phyloP scores from a whole-genome alignment of 1,140 invertebrate species.

The Drosophila kepulauana region DNA sequence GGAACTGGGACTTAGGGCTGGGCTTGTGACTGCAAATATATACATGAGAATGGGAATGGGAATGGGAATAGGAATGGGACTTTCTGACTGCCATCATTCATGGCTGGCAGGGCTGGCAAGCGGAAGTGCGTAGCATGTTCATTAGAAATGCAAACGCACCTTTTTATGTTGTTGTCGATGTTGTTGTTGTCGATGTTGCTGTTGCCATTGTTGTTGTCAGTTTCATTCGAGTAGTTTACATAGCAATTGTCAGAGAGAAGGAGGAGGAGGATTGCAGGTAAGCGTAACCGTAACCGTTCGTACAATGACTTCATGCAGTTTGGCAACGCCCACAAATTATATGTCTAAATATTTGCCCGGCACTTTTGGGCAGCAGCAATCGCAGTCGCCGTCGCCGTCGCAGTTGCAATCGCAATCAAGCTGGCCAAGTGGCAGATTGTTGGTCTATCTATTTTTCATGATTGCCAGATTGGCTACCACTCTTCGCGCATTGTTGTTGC shows the following conservation, averaged over 20 bases:
- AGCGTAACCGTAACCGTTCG: conserved; percentile 14
- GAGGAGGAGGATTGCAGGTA: conserved; percentile 13
- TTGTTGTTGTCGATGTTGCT: not conserved
- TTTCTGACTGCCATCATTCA: conserved; percentile 68
- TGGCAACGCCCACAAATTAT: conserved; percentile 73
- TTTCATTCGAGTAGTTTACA: conserved; percentile 57
- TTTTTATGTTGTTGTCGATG: conserved; percentile 50
- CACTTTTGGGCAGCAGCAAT: conserved; percentile 66
- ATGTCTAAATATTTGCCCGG: conserved; percentile 74
- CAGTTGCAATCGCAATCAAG: conserved; percentile 56
- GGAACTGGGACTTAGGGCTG: not conserved
- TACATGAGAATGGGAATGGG: not conserved
- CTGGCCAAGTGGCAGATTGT: conserved; percentile 69
- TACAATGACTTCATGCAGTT: conserved; percentile 61
- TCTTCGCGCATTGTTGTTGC: conserved; percentile 1
- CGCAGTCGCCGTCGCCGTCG: conserved; percentile 31
- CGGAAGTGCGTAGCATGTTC: conserved; percentile 83
- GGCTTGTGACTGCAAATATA: no score
- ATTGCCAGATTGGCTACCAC: conserved; percentile 47
- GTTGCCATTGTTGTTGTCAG: conserved; percentile 48
- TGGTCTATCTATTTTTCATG: conserved; percentile 23
- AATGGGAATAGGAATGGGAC: conserved; percentile 12
- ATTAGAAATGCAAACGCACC: conserved; percentile 83
- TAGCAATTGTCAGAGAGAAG: conserved; percentile 29
- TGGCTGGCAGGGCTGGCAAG: conserved; percentile 55